phyloP scores from a whole-genome alignment of 2,888 invertebrate genomes.

The Leucophenga montana region DNA sequence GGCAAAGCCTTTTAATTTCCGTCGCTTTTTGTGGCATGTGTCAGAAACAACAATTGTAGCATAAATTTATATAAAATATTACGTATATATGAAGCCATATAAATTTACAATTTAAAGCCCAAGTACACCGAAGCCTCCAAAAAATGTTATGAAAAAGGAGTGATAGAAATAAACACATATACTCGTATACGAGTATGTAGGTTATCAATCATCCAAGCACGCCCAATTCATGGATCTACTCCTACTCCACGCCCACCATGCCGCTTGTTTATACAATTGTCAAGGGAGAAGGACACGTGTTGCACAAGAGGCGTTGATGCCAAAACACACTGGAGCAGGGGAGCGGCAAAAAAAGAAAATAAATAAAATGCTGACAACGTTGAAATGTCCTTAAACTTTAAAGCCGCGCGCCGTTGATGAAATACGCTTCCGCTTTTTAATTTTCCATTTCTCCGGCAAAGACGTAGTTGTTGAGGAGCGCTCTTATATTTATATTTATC shows the following conservation, averaged over 20 bases:
- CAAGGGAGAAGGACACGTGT: no score
- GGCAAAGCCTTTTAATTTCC: constrained; percentile 1
- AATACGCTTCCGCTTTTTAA: constrained; percentile 5
- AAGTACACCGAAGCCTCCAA: not conserved
- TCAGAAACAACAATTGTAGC: constrained; percentile 14
- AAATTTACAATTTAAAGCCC: not conserved
- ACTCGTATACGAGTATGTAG: not conserved
- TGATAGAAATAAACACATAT: no score
- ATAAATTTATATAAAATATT: constrained; percentile 14
- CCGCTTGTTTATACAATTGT: not conserved
- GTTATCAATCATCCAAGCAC: constrained; percentile 15
- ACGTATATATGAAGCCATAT: not conserved
- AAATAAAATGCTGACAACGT: not conserved
- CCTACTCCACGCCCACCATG: no score
- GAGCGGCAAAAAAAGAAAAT: not conserved
- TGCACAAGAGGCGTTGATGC: not conserved
- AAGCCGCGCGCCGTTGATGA: not conserved
- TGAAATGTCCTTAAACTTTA: not conserved
- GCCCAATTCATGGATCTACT: not conserved
- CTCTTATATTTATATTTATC: not conserved
- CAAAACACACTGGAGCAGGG: not conserved
- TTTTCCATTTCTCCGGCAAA: not conserved
- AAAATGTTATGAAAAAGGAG: no score
- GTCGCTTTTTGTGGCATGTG: not conserved
- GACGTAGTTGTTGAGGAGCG: not conserved